phyloP scores from a whole-genome alignment of 2,113 vertebrate species.

The Bostrychus sinensis region DNA sequence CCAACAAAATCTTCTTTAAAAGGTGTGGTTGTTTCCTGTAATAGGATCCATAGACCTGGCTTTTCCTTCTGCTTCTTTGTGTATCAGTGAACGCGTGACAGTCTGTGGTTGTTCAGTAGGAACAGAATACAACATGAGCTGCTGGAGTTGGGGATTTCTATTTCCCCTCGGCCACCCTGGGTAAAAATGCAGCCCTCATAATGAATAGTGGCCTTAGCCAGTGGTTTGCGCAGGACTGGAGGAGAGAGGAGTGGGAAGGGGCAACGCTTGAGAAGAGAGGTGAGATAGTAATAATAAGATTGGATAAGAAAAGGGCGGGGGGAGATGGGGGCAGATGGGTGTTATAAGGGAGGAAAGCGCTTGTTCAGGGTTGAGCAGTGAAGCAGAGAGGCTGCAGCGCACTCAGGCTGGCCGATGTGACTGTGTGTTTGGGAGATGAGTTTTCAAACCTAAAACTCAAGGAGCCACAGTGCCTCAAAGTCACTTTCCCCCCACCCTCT shows the following conservation, averaged over 20 bases:
- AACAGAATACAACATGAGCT: conserved; percentile 5
- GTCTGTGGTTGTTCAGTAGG: conserved; percentile 1
- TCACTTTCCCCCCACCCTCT: conserved; percentile 49
- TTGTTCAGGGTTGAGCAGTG: conserved; percentile 74
- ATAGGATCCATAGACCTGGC: background rate
- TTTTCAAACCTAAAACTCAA: conserved; percentile 55
- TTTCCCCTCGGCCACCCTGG: conserved; percentile 26
- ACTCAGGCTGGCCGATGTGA: conserved; percentile 26
- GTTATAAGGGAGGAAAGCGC: conserved; percentile 60
- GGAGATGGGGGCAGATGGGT: conserved; percentile 52
- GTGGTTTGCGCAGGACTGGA: conserved; percentile 41
- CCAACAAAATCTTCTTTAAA: too few species aligned
- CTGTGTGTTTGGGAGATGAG: conserved; percentile 52
- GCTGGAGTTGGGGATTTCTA: conserved; percentile 20
- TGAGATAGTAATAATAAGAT: conserved; percentile 74
- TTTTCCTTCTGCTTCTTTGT: background rate
- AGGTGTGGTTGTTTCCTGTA: background rate
- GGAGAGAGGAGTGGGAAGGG: conserved; percentile 33
- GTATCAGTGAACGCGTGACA: conserved; percentile 1
- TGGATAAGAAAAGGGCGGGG: conserved; percentile 62
- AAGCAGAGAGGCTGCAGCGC: conserved; percentile 65
- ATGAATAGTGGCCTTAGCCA: conserved; percentile 37
- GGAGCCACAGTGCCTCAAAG: conserved; percentile 56
- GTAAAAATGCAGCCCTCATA: conserved; percentile 45
- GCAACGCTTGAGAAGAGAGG: conserved; percentile 51